Evolutionary conservation across 2,113 vertebrate genomes (phyloP).

Genomic region (Blennius ocellaris): DNA sequence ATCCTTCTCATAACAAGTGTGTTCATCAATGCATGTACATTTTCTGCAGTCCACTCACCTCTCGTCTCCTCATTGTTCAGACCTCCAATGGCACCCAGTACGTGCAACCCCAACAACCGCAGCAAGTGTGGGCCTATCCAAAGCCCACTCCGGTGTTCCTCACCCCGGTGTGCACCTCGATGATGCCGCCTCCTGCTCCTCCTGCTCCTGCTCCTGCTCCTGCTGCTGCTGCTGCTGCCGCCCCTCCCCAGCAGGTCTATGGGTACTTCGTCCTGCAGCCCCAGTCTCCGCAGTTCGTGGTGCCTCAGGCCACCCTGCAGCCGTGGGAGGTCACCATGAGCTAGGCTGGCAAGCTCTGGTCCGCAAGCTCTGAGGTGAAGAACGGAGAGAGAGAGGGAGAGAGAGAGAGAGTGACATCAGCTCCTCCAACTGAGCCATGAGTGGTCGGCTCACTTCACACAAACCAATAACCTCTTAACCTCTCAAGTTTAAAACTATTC

Average conservation of each 20-base stretch:
- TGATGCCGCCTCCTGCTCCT: constrained; percentile 52
- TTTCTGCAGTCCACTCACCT: constrained; percentile 11
- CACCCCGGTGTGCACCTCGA: constrained; percentile 68
- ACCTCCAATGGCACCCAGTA: constrained; percentile 68
- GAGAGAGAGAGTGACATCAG: constrained; percentile 24
- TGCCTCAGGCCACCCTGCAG: constrained; percentile 79
- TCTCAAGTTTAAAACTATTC: constrained; percentile 21
- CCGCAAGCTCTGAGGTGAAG: neutral
- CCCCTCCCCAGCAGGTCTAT: constrained; percentile 64
- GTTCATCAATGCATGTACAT: neutral
- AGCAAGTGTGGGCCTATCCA: constrained; percentile 76
- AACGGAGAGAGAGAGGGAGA: too few relatives aligned
- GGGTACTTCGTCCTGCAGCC: constrained; percentile 81
- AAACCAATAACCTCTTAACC: constrained; percentile 9
- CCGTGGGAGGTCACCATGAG: constrained; percentile 73
- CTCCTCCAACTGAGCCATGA: constrained; percentile 50
- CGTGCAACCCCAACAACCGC: constrained; percentile 68
- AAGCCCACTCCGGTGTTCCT: constrained; percentile 73
- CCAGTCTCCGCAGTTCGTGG: constrained; percentile 79
- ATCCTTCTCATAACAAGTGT: too few relatives aligned
- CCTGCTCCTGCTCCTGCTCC: too few relatives aligned
- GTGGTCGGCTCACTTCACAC: constrained; percentile 4
- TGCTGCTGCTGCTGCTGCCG: too few relatives aligned
- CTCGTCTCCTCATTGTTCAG: constrained; percentile 46
- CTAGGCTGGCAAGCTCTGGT: constrained; percentile 29